Evolutionary conservation across 1,140 invertebrate genomes (phyloP).

Genomic region (Coelopa frigida): DNA sequence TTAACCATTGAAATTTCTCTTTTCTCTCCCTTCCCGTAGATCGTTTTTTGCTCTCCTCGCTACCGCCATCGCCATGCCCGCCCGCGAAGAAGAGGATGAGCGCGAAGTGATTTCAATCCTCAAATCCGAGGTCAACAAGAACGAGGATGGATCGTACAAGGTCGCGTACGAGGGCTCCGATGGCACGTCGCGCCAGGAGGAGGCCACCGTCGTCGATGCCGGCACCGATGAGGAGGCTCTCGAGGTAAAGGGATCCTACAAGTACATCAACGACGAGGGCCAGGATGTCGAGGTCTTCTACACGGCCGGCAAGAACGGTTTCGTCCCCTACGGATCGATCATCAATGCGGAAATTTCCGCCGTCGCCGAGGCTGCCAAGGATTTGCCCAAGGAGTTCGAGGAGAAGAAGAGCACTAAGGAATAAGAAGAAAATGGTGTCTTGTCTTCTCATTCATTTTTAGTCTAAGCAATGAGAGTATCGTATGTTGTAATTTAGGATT

Average conservation of each 20-base stretch:
- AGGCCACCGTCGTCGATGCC: slow-evolving; percentile 15
- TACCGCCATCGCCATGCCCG: slow-evolving; percentile 6
- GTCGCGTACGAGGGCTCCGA: slow-evolving; percentile 17
- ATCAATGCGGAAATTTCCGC: slow-evolving; percentile 33
- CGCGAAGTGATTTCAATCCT: slow-evolving; percentile 22
- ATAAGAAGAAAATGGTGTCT: no score
- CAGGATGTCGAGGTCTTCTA: slow-evolving; percentile 32
- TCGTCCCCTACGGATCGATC: slow-evolving; percentile 25
- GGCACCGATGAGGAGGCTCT: slow-evolving; percentile 25
- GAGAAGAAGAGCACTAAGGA: no score
- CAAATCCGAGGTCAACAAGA: slow-evolving; percentile 23
- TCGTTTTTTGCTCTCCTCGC: slow-evolving; percentile 16
- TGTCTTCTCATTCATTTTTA: no score
- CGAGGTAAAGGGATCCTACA: slow-evolving; percentile 33
- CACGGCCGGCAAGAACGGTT: slow-evolving; percentile 37
- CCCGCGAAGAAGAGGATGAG: slow-evolving; percentile 13
- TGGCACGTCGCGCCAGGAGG: slow-evolving; percentile 24
- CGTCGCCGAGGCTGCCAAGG: slow-evolving; percentile 30
- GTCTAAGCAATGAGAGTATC: no score
- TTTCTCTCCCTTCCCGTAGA: slow-evolving; percentile 12
- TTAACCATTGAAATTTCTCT: neutral
- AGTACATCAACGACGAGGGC: slow-evolving; percentile 26
- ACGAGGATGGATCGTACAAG: slow-evolving; percentile 22
- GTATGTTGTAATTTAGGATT: no score
- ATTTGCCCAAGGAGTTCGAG: slow-evolving; percentile 23